Base-by-base conservation (phyloP, 2,113 vertebrate species). In the Ptilorrhoa leucosticta region DNA sequence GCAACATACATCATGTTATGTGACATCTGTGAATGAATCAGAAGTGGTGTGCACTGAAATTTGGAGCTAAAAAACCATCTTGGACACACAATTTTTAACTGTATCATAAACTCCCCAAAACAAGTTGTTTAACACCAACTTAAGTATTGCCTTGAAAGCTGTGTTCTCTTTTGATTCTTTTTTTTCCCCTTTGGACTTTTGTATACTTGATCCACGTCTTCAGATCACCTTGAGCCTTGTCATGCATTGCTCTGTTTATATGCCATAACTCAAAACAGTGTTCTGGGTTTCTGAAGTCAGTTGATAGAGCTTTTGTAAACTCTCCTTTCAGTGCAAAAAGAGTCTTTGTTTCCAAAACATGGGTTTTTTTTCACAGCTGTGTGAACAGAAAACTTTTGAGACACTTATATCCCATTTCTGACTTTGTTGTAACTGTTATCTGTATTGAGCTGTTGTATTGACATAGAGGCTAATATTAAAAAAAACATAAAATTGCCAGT, bases 1-100 rank as follows among this genome's bases (percentile, higher is more conserved):
- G 31, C 22, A 89, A 40, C 8, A 17, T 50, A 7, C 10, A 1
- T 23, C 1, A 1, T 15, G 22, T 79, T 81, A 19, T 23, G 26
- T 18, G 24, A 28, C 24, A 30, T 33, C 44, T 42, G 33, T 61
- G 40, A 65, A n/a, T 39, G 45, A 83, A 51, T 39, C 39, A 68
- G 44, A 76, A 69, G 1, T 33, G 12, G 2, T 0, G 0, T 44
- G 22, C 16, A 47, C 35, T 3, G 3, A 66, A 70, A 50, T 58
- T 44, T 70, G 35, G 24, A 84, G 51, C 9, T 37, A 42, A 35
- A 11, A 83, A 84, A 7, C 4, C 19, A 19, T 65, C 81, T 80
- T 82, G 20, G 21, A 47, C 3, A 24, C 8, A 31, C 0, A 1
- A 11, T 17, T 92, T 92, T 84, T 51, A 16, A 26, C 14, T 54